Percentiles rank a stretch among this genome's conserved stretches.
Conservation (phyloP, 1,140 invertebrate species). For the Acromyrmex echinatior region DNA sequence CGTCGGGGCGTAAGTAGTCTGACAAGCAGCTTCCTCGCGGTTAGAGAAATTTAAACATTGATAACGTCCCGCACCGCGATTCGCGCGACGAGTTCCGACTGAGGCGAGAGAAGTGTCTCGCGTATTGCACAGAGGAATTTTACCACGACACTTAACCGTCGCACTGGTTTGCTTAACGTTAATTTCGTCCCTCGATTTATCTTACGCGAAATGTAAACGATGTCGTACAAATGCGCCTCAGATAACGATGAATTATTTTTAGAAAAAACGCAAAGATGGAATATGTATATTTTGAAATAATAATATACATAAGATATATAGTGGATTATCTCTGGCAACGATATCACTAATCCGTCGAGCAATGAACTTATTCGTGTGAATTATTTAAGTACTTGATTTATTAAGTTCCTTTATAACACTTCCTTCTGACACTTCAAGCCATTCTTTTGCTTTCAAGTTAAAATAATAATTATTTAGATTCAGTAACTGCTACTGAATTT, state of each 20-base stretch:
- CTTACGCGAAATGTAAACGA: constrained; percentile 45
- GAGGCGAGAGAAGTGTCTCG: constrained; percentile 25
- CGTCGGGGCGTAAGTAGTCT: constrained; percentile 47
- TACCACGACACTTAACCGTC: constrained; percentile 41
- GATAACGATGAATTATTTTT: constrained; percentile 53
- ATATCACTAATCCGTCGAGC: background rate
- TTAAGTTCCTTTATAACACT: no score
- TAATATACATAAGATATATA: background rate
- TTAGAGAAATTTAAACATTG: constrained; percentile 71
- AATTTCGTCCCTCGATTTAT: constrained; percentile 58
- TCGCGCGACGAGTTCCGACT: constrained; percentile 29
- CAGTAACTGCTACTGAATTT: no score
- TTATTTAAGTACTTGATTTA: no score
- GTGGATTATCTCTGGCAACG: background rate
- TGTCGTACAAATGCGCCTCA: constrained; percentile 7
- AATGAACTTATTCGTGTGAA: no score
- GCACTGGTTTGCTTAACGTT: constrained; percentile 52
- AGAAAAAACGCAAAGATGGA: background rate
- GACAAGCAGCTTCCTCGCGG: constrained; percentile 61
- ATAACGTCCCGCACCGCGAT: constrained; percentile 64
- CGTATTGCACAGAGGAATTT: constrained; percentile 50
- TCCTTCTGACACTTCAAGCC: no score
- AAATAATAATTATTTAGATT: no score
- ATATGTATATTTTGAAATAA: background rate
- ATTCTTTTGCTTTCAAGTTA: no score